Base-by-base conservation (phyloP, 2,888 invertebrate species). In the Trachelus stipa region DNA sequence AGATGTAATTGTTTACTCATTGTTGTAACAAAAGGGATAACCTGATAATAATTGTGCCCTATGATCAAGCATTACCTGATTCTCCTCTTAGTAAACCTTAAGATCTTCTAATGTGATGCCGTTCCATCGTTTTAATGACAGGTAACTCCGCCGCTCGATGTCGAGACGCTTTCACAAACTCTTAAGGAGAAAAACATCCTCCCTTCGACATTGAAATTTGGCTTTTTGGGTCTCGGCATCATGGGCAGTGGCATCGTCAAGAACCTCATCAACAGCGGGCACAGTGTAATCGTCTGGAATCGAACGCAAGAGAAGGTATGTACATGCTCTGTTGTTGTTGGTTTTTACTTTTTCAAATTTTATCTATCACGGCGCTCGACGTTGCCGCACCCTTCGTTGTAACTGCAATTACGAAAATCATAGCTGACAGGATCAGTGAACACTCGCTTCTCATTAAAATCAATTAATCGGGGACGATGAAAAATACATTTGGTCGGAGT, bases 191-290 rank as follows among this genome's bases (percentile, higher is more conserved):
- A 97, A 92, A 95, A 97, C 85, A 97, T 98, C 83, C 94, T 94
- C 81, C 96, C 98, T 0, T 97, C 98, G 34, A 94, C 94, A 83
- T 94, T 96, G 92, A 96, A 95, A 89, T 98, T 99, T 91, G 99
- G 99, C 37, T 98, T 99, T 92, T 94, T 99, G 37, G 99, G 99
- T 0, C 94, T 99, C 56, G 98, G 98, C 78, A 97, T 97, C 89
- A 98, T 99, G 97, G 98, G 98, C 75, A 95, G 96, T 80, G 98
- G 98, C 35, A 97, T 99, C 89, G 98, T 98, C 31, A 98, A 98
- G 93, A 98, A 98, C 92, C 94, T 99, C 77, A 94, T 98, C 87
- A 96, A 97, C 92, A 97, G 98, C 6, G 98, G 98, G 0, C 98
- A 99, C 91, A 96, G 96, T 89, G 97, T 99, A 76, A 94, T 97